Evolutionary conservation across 2,888 invertebrate genomes (phyloP).

Genomic region (Zele albiditarsus): DNA sequence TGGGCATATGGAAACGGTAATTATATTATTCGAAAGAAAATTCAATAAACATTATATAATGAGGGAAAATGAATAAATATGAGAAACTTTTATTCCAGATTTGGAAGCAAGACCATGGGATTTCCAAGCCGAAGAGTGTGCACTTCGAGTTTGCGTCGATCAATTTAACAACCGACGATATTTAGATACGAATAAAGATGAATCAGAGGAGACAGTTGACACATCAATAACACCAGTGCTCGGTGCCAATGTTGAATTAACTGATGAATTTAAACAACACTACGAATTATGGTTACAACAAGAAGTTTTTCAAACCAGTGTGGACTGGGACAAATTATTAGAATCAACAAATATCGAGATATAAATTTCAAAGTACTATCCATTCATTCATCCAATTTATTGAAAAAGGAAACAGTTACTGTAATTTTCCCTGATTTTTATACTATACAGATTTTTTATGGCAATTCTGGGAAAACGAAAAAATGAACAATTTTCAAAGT

Average conservation of each 20-base stretch:
- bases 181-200: constrained; percentile 71
- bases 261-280: constrained; percentile 93
- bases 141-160: constrained; percentile 94
- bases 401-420: not conserved
- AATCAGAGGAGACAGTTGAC: constrained; percentile 81
- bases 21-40: constrained; percentile 26
- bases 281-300: constrained; percentile 97
- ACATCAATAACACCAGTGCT: constrained; percentile 88
- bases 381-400: not conserved
- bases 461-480: not conserved
- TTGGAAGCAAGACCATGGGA: constrained; percentile 98
- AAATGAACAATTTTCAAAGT: not conserved
- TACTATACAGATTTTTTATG: not conserved
- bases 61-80: not conserved
- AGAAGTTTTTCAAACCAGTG: constrained; percentile 93
- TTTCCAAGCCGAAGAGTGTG: constrained; percentile 97
- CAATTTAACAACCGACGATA: constrained; percentile 96
- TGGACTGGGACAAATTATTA: constrained; percentile 83
- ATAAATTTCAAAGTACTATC: constrained; percentile 50
- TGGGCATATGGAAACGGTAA: constrained; percentile 99
- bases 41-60: not conserved
- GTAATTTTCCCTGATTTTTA: constrained; percentile 3
- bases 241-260: constrained; percentile 85
- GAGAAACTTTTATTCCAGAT: constrained; percentile 74
- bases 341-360: constrained; percentile 64